Evolutionary conservation across 2,888 invertebrate species (phyloP), one percentile per base, ranked within the genome.

Genomic region (Agrotis exclamationis): DNA sequence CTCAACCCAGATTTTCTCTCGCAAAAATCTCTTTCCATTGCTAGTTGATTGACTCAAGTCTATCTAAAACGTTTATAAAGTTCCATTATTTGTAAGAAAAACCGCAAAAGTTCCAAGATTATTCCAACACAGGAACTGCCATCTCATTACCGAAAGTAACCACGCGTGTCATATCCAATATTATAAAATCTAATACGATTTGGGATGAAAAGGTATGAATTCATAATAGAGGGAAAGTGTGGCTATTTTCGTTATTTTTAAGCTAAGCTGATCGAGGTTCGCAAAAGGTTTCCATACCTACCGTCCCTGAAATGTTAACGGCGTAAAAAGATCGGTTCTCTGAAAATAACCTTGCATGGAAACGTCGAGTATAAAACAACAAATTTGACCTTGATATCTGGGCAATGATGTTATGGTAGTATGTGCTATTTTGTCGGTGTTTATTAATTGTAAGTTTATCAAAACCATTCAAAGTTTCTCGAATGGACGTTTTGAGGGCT

Each of bases 121-220:
- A 62, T 39, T 13, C 39, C 2, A 33, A 18, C 20, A 33, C 14
- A n/a, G 11, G n/a, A 65, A 57, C 16, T 20, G 4, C 11, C 20
- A 50, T 51, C 39, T 4, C 50, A 33, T 76, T 16, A 59, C 14
- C 14, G 0, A 18, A 6, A 9, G 58, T 28, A 28, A 33, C 68
- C n/a, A 5, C 13, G 9, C 39, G 13, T 54, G 53, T 50, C 20
- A 22, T 54, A 54, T n/a, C 50, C 50, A 66, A 44, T 80, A 65
- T 53, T 65, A 53, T 74, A 54, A 50, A 76, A 54, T 76, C 20
- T 51, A 59, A 76, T 68, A 63, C 22, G 28, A 45, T 51, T 48
- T 20, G 13, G 22, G 24, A 63, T 59, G 1, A 48, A 80, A 76
- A 57, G 60, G 44, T 28, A 24, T 82, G 70, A 77, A 81, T 81